phyloP scores from a whole-genome alignment of 2,888 invertebrate species.

The Rhaphigaster nebulosa region DNA sequence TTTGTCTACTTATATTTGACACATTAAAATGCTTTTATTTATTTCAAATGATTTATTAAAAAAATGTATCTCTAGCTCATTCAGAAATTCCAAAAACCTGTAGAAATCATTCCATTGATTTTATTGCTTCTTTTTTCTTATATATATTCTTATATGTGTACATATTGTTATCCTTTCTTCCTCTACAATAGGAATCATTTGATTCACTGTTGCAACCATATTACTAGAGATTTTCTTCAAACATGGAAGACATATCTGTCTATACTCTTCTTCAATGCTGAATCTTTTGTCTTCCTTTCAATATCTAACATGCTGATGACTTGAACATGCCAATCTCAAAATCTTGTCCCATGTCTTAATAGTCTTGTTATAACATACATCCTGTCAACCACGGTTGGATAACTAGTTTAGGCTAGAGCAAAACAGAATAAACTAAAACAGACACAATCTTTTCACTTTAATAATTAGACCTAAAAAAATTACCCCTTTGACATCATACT shows the following conservation, averaged over 20 bases:
- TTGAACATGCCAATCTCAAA: neutral
- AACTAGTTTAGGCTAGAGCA: neutral
- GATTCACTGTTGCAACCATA: neutral
- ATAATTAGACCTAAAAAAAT: neutral
- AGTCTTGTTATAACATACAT: neutral
- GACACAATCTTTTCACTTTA: neutral
- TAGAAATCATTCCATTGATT: neutral
- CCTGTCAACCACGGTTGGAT: neutral
- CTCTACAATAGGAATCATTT: neutral
- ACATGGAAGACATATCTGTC: neutral
- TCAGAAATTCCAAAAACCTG: neutral
- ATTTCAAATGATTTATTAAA: neutral
- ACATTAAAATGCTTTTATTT: neutral
- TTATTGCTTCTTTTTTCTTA: too few relatives aligned
- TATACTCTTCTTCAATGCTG: neutral
- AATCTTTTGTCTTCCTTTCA: neutral
- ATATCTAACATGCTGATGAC: neutral
- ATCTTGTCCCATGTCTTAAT: neutral
- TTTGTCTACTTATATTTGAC: neutral
- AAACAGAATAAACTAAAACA: neutral
- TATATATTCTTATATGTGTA: too few relatives aligned
- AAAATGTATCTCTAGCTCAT: neutral
- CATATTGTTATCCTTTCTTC: neutral
- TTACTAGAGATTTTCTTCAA: neutral
- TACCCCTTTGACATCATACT: too few relatives aligned